Evolutionary conservation across 1,140 invertebrate genomes (phyloP), one percentile per base, ranked within the genome.

Genomic region (Aphis gossypii): DNA sequence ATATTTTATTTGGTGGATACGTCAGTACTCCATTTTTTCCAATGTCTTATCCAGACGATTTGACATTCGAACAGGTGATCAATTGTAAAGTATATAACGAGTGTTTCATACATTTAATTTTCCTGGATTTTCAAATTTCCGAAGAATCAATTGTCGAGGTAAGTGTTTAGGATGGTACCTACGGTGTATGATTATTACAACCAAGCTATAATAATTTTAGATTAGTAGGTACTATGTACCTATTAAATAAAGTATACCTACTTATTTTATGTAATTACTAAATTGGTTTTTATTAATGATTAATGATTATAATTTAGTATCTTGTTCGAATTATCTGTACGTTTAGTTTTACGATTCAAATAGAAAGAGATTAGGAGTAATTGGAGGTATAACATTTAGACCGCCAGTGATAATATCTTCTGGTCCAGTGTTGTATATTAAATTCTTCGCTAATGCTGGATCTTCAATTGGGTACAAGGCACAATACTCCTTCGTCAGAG

Each of bases 391-490:
- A 30, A 95, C 96, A 94, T 97, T 97, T 95, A 96, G 97, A 20
- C 97, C 97, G 1, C 97, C 97, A 11, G 96, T 97, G 38, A 96
- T 97, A 38, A 95, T 97, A 8, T 97, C 96, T 92, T 96, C 96
- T 8, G 97, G 97, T 1, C 96, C 97, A 44, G 96, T 96, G 0
- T 94, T 97, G 83, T 95, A 96, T 25, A 95, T 97, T 35, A 96
- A 97, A 94, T 97, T 97, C 94, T 97, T 97, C 94, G 97, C 97
- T 4, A 97, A 97, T 95, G 97, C 97, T 0, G 97, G 96, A 35
- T 96, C 97, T 14, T 96, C 96, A 83, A 95, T 96, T 0, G 97
- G 97, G 18, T 97, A 97, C 95, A 97, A 97, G 94, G 96, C 97
- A 0, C 96, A 96, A 94, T 97, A 97, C 94, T 96, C 96, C 9